Evolutionary conservation across 1,140 invertebrate genomes (phyloP).

Genomic region (Calliopsis andreniformis): DNA sequence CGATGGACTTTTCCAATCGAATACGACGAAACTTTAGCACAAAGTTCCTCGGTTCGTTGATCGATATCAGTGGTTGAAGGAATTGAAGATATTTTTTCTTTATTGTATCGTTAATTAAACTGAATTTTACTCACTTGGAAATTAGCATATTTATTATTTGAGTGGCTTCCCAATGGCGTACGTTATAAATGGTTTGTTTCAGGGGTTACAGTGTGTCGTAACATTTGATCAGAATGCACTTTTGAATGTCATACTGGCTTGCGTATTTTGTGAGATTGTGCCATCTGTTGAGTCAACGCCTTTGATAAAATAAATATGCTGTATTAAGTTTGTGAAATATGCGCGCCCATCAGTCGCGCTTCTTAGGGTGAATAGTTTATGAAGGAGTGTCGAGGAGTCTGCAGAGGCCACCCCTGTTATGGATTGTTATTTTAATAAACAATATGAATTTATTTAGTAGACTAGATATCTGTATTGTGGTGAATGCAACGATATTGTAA

Average conservation of each 20-base stretch:
- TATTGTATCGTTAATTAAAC: too few species aligned
- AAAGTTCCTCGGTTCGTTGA: too few species aligned
- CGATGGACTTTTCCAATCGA: background rate
- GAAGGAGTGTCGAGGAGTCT: background rate
- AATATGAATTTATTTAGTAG: background rate
- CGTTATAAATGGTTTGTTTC: background rate
- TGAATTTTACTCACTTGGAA: too few species aligned
- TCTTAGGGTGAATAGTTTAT: slow-evolving; percentile 35
- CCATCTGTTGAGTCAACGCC: slow-evolving; percentile 23
- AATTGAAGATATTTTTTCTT: too few species aligned
- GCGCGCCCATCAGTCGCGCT: slow-evolving; percentile 9
- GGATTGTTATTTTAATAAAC: slow-evolving; percentile 2
- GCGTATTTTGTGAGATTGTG: slow-evolving; percentile 22
- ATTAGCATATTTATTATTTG: too few species aligned
- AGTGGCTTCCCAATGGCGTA: too few species aligned
- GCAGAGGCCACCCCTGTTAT: background rate
- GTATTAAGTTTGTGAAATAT: slow-evolving; percentile 27
- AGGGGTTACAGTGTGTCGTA: slow-evolving; percentile 1
- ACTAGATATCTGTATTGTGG: background rate
- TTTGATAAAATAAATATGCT: slow-evolving; percentile 26
- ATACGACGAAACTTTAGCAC: background rate
- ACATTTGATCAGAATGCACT: slow-evolving; percentile 27
- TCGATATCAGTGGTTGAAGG: too few species aligned
- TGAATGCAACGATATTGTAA: background rate
- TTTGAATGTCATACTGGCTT: slow-evolving; percentile 12